Evolutionary conservation across 2,113 vertebrate genomes (phyloP).

Genomic region (Vulpes vulpes): DNA sequence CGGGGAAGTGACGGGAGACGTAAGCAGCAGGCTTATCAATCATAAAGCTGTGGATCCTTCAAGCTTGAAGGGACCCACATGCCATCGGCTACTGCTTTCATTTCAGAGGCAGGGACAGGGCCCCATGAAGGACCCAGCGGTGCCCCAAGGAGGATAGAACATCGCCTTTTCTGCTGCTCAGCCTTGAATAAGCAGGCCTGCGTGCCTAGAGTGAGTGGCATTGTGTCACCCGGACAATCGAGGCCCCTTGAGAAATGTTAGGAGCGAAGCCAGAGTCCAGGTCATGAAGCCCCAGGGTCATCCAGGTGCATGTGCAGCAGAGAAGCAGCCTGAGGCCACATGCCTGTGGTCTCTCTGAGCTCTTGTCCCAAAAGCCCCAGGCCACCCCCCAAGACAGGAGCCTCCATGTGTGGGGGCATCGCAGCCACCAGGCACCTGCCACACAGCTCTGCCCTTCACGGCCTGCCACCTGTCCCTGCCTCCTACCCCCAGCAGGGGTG

Average conservation of each 20-base stretch:
- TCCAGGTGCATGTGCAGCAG: neutral
- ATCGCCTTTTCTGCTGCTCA: rapidly evolving
- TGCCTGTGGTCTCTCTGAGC: neutral
- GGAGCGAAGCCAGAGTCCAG: neutral
- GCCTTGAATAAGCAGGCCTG: neutral
- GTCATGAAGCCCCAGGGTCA: neutral
- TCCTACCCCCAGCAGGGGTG: neutral
- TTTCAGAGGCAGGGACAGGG: neutral
- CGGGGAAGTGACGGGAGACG: rapidly evolving
- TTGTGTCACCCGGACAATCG: neutral
- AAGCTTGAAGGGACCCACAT: neutral
- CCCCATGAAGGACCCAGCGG: rapidly evolving
- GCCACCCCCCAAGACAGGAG: neutral
- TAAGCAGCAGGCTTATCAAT: too few species aligned
- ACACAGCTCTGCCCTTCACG: neutral
- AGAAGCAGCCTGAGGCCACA: neutral
- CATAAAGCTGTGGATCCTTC: neutral
- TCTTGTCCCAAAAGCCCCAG: neutral
- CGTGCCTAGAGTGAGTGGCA: neutral
- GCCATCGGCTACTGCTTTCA: rapidly evolving
- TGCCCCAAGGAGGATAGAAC: neutral
- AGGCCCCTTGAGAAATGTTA: neutral
- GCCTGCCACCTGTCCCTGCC: neutral
- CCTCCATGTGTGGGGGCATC: neutral
- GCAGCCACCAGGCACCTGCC: neutral